phyloP scores from a whole-genome alignment of 2,797 vertebrate species.

The Ceryle rudis region DNA sequence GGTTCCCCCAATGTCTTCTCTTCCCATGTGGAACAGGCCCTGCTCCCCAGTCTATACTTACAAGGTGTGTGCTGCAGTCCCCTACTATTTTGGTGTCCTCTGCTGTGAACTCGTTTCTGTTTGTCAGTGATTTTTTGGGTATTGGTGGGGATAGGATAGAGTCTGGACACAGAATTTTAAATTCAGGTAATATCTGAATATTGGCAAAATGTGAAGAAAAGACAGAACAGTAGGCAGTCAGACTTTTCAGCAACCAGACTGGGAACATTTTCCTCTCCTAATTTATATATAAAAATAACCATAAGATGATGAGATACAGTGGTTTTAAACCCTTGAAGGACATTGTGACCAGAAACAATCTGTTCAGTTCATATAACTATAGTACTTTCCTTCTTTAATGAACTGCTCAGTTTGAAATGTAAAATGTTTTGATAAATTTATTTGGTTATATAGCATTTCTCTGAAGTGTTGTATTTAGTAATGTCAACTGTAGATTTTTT shows the following conservation, averaged over 20 bases:
- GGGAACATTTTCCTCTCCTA: background rate
- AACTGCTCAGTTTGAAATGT: background rate
- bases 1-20: background rate
- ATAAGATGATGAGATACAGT: background rate
- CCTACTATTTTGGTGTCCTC: accelerated
- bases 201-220: background rate
- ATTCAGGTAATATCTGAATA: background rate
- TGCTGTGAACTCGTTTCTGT: background rate
- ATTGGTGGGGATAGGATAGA: background rate
- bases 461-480: background rate
- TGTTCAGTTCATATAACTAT: background rate
- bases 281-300: background rate
- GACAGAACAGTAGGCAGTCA: background rate
- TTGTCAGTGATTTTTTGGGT: background rate
- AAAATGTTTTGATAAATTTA: background rate
- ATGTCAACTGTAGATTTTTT: background rate
- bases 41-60: accelerated
- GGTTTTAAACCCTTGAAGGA: background rate
- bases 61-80: background rate
- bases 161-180: background rate
- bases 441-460: background rate
- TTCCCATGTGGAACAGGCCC: background rate
- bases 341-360: background rate
- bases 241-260: background rate
- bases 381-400: background rate